Evolutionary conservation across 2,797 vertebrate genomes (phyloP), one percentile per base, ranked within the genome.

Genomic region (Rhabdomys pumilio): DNA sequence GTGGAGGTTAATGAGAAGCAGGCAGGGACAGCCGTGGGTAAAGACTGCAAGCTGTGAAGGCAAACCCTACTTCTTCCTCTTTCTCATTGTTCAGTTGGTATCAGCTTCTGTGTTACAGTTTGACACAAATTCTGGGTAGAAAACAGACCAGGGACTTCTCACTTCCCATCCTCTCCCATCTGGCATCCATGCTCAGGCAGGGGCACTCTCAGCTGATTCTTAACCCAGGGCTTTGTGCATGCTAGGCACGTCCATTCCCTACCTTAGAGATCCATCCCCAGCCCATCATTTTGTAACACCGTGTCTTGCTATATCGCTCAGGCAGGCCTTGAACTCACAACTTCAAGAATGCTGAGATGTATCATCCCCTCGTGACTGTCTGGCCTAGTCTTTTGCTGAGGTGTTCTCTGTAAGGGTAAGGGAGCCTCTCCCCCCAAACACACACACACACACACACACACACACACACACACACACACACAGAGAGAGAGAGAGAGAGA

Each of bases 101-200:
- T 81, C 17, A 1, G 44, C 41, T 44, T 95, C 44, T 34, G 0
- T 82, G 15, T 92, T 67, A 63, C n/a, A 10, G 90, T 67, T 53
- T 88, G 59, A 93, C 65, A 47, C 31, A 72, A 53, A 85, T 53
- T 59, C 38, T 80, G 82, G 88, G 65, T 55, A 50, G 77, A 82
- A 90, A 90, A 15, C 31, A 57, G 61, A 72, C 8, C 31, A 34
- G 53, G n/a, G 44, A 15, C 24, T 17, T 44, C 63, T 41, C 38
- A 53, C 8, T 47, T 41, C 81, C 86, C 9, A 4, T 10, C 59
- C 0, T 26, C 55, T 57, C 41, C 57, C 34, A 2, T 73, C 80
- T 87, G 87, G 57, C 41, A 0, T 31, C 86, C 44, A 34, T 29
- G 31, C 50, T 10, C 4, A 19, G 1, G 0, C 41, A 19, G 29